phyloP scores from a whole-genome alignment of 2,113 vertebrate species.

The Helogale parvula region DNA sequence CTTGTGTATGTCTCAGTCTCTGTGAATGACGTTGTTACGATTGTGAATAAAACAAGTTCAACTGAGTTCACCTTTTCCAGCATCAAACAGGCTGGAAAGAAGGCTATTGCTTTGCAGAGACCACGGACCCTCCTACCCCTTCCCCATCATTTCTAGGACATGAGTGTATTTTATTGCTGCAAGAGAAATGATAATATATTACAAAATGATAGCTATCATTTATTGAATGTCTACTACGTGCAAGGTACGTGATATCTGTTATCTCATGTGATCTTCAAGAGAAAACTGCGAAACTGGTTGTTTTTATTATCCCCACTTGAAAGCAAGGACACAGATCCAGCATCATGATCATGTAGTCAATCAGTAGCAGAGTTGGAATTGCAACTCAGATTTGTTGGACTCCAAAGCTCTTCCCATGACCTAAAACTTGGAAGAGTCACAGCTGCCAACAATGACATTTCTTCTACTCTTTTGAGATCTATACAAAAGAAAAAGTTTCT shows the following conservation, averaged over 20 bases:
- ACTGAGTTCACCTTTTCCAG: neutral
- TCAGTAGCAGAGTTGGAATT: neutral
- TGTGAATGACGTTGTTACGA: neutral
- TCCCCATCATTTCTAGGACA: neutral
- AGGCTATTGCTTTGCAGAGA: neutral
- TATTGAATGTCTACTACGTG: neutral
- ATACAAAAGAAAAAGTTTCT: neutral
- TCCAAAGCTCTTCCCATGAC: neutral
- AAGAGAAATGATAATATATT: neutral
- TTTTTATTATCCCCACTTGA: neutral
- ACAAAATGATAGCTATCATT: neutral
- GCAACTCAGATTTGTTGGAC: neutral
- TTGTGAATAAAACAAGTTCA: neutral
- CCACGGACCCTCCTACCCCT: neutral
- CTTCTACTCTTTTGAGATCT: neutral
- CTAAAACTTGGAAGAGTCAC: neutral
- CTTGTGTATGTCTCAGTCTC: neutral
- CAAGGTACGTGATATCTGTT: neutral
- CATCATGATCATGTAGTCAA: neutral
- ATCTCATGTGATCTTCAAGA: conserved; percentile 28
- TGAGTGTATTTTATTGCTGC: neutral
- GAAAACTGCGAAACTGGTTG: neutral
- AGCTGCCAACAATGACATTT: neutral
- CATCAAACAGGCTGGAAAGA: neutral
- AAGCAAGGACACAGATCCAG: neutral